Base-by-base conservation (phyloP, 2,888 invertebrate genomes). In the Orthosia gracilis region DNA sequence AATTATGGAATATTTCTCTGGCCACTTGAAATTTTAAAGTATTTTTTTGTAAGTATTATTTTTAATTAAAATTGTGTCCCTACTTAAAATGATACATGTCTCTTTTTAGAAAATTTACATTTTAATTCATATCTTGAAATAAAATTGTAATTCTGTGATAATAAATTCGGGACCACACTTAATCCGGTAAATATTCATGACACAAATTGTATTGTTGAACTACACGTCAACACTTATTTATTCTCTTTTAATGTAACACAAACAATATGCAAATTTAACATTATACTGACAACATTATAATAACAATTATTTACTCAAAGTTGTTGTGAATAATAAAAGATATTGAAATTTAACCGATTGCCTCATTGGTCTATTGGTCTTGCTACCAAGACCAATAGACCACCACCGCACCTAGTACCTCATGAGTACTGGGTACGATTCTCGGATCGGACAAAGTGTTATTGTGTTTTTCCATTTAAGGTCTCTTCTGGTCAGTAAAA, bases 101-200 rank as follows among this genome's bases (percentile, higher is more conserved):
- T 5, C 9, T 50, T 71, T 15, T 12, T 21, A 15, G 15, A 54
- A 31, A 31, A 57, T 4, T 2, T 13, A 18, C 9, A n/a, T 49
- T 23, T 49, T 13, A 31, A 49, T 15, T 18, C 2, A 2, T 3
- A 52, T 40, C 4, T 15, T 45, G 0, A 26, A 18, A 18, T 21
- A 26, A 15, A 15, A 15, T 57, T 17, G 21, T 26, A 40, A 75
- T 52, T 66, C 26, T 21, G 9, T 47, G 21, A 31, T 45, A 52
- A 66, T 58, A 26, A n/a, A 54, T 72, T 55, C 11, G 17, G n/a
- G 31, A 57, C 49, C 12, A 4, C 13, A 63, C 23, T 57, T 55
- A 57, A 23, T 23, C 17, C 21, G 23, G 65, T 66, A 58, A 66
- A 67, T 76, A 74, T 66, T 52, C 21, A 66, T 58, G 7, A 47